Evolutionary conservation across 2,113 vertebrate genomes (phyloP), one percentile per base, ranked within the genome.

Genomic region (Nerophis ophidion): DNA sequence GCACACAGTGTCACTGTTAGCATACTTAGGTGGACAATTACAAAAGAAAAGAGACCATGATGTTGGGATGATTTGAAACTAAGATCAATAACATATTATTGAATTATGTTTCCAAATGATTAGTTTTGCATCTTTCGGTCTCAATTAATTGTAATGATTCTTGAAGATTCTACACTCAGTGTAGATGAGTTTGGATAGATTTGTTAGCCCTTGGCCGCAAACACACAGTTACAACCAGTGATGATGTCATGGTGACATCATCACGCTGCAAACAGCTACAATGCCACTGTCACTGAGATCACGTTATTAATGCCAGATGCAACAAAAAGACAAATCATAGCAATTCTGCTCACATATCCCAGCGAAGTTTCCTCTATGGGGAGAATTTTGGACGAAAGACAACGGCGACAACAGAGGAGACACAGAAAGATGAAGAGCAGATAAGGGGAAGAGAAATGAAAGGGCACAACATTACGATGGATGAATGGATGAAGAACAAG

Each of bases 301-400:
- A 59, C 50, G 79, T 61, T 66, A 82, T 26, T 26, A 26, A 26
- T 26, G 80, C 80, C 80, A 85, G 81, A 83, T 68, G 81, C 79
- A 82, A 77, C 78, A 33, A 81, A 77, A 76, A 75, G 26, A 75
- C 48, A 87, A 87, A 86, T 81, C 66, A 77, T 80, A 87, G 76
- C 84, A 89, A 85, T 84, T 88, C 81, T 86, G 87, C 95, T 99
- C 95, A 99, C 96, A 99, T 93, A 95, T 99, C 95, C 96, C 96
- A 98, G 90, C 95, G 95, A 72, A 99, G 96, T 90, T 98, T 98
- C 93, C 96, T 98, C 96, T 99, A 92, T 83, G 87, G 84, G 76
- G 79, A 83, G 86, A 81, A 76, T 89, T 87, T 89, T 81, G 45
- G 65, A 83, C 73, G 84, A 86, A 74, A 89, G 70, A 84, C 74